phyloP scores from a whole-genome alignment of 92 coral and sea anemone species.

The Isaurus tuberculatus region DNA sequence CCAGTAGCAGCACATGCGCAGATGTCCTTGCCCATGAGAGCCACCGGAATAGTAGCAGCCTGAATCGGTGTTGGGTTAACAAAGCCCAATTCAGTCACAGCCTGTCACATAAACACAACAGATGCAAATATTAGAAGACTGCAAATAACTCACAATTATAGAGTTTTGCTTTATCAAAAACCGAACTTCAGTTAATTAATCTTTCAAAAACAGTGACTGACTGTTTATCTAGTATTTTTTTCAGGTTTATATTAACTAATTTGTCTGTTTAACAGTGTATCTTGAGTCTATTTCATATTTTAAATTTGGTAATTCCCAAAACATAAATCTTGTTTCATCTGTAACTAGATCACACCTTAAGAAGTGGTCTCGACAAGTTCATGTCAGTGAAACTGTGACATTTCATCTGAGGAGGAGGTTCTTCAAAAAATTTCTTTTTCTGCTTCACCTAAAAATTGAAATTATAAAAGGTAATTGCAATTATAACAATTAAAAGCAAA shows the following conservation, averaged over 20 bases:
- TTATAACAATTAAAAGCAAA: no score
- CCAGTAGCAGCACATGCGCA: constrained; percentile 99
- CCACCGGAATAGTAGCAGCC: constrained; percentile 94
- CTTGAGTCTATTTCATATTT: no score
- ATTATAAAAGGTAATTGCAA: neutral
- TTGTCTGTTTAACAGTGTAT: no score
- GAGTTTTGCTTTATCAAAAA: neutral
- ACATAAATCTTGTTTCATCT: neutral
- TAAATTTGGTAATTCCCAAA: neutral
- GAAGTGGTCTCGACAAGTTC: constrained; percentile 95
- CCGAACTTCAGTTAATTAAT: no score
- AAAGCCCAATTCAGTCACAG: constrained; percentile 89
- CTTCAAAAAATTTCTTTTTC: constrained; percentile 86
- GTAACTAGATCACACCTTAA: constrained; percentile 69
- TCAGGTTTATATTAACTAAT: no score
- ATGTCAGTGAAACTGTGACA: constrained; percentile 89
- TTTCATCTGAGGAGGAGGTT: constrained; percentile 94
- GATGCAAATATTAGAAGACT: neutral
- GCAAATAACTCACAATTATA: neutral
- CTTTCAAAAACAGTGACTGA: no score
- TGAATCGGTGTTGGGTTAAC: constrained; percentile 97
- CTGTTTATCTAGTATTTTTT: no score
- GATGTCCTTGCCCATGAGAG: constrained; percentile 98
- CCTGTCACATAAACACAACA: constrained; percentile 53
- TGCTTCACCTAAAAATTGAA: constrained; percentile 52